These are phyloP conservation scores for Scarus forsteni DNA, from an alignment of 2,797 vertebrate genomes.

Conservation along the genomic window DNA sequence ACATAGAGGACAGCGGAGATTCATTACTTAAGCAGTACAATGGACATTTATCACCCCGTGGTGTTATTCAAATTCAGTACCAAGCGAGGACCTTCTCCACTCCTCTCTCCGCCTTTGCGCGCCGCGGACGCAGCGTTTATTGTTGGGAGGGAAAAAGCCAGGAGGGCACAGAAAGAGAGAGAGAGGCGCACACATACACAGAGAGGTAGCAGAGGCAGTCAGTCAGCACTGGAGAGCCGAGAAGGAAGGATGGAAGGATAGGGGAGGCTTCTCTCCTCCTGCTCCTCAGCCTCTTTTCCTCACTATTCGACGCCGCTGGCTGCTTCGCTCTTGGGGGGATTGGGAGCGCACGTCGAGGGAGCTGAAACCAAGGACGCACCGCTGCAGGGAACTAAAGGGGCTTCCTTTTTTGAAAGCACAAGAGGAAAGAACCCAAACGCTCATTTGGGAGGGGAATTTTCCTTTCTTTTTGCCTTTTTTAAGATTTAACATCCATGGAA, in stretches of 20 bases:
- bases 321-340: constrained; percentile 59
- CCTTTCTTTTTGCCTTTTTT: not conserved
- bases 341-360: constrained; percentile 69
- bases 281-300: constrained; percentile 45
- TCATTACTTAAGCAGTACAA: constrained; percentile 99
- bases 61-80: constrained; percentile 99
- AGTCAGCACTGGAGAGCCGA: constrained; percentile 77
- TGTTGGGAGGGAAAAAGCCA: constrained; percentile 90
- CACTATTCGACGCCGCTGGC: constrained; percentile 65
- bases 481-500: constrained; percentile 55
- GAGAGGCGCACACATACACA: constrained; percentile 60
- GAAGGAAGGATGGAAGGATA: constrained; percentile 53
- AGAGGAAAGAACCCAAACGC: constrained; percentile 33
- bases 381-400: constrained; percentile 65
- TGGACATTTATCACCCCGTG: constrained; percentile 99
- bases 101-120: constrained; percentile 81
- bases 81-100: constrained; percentile 97
- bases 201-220: constrained; percentile 61
- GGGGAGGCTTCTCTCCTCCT: constrained; percentile 44
- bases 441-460: constrained; percentile 45
- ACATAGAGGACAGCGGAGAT: constrained; percentile 96
- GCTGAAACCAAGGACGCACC: constrained; percentile 76
- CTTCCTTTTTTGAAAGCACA: constrained; percentile 41
- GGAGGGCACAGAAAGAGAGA: constrained; percentile 77
- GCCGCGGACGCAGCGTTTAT: constrained; percentile 91